Conservation (phyloP, 2,113 vertebrate species). For the Cynopterus brachyotis region DNA sequence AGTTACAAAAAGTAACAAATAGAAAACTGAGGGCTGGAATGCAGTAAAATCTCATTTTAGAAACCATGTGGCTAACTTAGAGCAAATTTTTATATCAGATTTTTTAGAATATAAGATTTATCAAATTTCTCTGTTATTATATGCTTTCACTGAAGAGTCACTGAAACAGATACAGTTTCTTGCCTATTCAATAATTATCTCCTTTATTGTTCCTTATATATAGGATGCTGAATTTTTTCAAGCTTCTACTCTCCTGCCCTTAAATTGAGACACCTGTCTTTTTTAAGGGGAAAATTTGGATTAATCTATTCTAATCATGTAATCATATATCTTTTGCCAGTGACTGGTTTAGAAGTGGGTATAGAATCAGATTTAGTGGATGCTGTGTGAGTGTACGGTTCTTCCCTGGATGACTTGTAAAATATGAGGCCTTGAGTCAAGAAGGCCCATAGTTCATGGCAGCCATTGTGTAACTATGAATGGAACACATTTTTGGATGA, state of each 20-base stretch:
- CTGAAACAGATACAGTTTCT: neutral
- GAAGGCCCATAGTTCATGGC: rapidly evolving
- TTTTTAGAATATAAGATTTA: neutral
- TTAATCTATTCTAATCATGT: neutral
- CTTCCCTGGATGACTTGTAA: neutral
- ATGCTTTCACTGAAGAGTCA: neutral
- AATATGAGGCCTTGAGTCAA: neutral
- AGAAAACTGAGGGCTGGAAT: neutral
- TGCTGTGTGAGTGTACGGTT: neutral
- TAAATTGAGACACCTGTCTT: neutral
- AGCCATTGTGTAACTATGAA: neutral
- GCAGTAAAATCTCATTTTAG: neutral
- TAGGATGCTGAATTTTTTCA: neutral
- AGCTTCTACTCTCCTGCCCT: rapidly evolving
- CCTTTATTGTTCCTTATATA: neutral
- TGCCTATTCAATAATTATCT: neutral
- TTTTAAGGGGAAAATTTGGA: neutral
- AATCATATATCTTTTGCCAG: neutral
- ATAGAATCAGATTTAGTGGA: neutral
- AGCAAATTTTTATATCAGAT: neutral
- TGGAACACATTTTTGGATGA: neutral
- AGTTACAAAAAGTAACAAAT: neutral
- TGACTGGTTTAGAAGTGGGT: neutral
- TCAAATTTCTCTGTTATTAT: neutral
- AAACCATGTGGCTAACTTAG: neutral